Evolutionary conservation across 2,113 vertebrate species (phyloP), one percentile per base, ranked within the genome.

Genomic region (Piprites chloris): DNA sequence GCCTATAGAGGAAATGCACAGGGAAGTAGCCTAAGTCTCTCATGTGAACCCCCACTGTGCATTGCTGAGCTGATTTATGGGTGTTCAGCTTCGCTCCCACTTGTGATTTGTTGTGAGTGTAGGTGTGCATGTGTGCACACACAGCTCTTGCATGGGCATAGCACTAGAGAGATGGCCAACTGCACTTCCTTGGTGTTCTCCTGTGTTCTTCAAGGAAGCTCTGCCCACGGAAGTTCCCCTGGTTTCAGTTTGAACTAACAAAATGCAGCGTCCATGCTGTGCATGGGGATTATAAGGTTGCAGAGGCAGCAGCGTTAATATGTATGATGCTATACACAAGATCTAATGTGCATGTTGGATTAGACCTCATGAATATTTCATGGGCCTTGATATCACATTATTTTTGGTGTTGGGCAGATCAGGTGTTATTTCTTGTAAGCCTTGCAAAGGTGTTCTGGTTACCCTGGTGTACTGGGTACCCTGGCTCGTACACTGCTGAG

Each of bases 281-380:
- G 74, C 4, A 6, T 73, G 86, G 91, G 89, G 89, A 82, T 78
- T 61, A 26, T 8, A 18, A 68, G 96, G 73, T 50, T 90, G 85
- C 94, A 61, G 39, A 96, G 91, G 95, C 96, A 93, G 95, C 96
- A 94, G 96, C 10, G 19, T 62, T 68, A 65, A 83, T 86, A 95
- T 75, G 9, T 68, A 42, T 66, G 92, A n/a, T 96, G 58, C 95
- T 87, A 80, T 89, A 85, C 90, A 82, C 86, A 79, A 77, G 89
- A 62, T 91, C 49, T 9, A 95, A 81, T 71, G 97, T 96, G 94
- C 81, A 33, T 90, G 94, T 93, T 91, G 92, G 93, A 85, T 84
- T 97, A 96, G 95, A 59, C 90, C 63, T 96, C 76, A 77, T 97
- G 93, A 96, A 97, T 97, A 96, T 96, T 97, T 96, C 94, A 91